Percentiles rank a stretch among this genome's conserved stretches.
These are phyloP conservation scores for Slavum lentiscoides DNA, from an alignment of 2,888 invertebrate genomes.

Conservation along the genomic window DNA sequence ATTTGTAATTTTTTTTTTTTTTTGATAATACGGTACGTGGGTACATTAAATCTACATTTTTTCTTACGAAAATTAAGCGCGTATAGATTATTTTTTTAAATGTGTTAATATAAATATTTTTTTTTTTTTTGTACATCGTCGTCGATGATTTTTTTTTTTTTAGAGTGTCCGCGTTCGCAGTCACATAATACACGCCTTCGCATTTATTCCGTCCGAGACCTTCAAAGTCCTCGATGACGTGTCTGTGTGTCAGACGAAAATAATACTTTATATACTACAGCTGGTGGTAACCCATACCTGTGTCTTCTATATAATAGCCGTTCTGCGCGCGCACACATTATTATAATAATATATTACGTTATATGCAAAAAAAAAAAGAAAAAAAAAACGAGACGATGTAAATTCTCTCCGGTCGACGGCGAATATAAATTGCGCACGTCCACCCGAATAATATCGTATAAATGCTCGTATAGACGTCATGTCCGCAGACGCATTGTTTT, in stretches of 20 bases:
- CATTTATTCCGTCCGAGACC: background rate
- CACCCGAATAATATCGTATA: constrained; percentile 11
- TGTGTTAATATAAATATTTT: background rate
- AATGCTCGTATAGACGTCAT: background rate
- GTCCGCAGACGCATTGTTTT: constrained; percentile 20
- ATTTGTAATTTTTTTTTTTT: too few species aligned
- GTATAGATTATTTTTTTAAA: too few species aligned
- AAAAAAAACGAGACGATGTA: constrained; percentile 19
- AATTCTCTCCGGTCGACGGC: constrained; percentile 27
- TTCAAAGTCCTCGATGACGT: background rate
- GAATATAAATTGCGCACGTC: constrained; percentile 38
- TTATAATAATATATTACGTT: background rate
- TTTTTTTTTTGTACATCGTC: too few species aligned
- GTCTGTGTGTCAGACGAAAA: background rate
- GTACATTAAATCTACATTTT: too few species aligned
- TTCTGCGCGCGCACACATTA: background rate
- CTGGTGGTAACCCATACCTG: background rate
- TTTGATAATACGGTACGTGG: too few species aligned
- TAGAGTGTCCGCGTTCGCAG: background rate
- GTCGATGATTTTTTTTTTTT: too few species aligned
- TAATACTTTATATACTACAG: background rate
- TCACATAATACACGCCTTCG: background rate
- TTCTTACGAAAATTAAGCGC: too few species aligned
- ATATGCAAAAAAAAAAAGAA: constrained; percentile 30
- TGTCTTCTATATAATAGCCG: too few species aligned